phyloP scores from a whole-genome alignment of 2,797 vertebrate genomes.

The Emys orbicularis region DNA sequence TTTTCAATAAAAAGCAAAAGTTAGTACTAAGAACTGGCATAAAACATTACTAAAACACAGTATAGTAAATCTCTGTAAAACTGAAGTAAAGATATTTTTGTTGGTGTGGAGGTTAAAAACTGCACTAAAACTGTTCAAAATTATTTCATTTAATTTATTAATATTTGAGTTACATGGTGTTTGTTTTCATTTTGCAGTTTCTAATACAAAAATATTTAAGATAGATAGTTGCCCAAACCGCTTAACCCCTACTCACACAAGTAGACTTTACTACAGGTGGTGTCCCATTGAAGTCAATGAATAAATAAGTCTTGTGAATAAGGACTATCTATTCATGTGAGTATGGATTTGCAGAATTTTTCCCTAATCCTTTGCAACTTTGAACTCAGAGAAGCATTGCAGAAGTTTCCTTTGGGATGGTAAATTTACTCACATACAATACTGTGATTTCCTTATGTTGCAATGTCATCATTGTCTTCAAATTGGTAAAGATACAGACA shows the following conservation, averaged over 20 bases:
- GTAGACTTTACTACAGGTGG: background rate
- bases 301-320: background rate
- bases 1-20: background rate
- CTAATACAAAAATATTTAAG: background rate
- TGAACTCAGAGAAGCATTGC: background rate
- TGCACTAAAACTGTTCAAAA: accelerated
- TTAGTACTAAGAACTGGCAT: background rate
- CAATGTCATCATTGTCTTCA: background rate
- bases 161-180: background rate
- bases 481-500: background rate
- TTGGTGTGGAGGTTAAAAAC: background rate
- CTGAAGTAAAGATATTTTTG: background rate
- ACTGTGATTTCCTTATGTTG: background rate
- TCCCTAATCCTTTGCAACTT: background rate
- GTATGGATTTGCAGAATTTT: background rate
- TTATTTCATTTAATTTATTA: background rate
- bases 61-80: background rate
- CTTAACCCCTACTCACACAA: background rate
- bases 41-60: background rate
- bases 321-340: background rate
- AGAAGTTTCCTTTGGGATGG: background rate
- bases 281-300: background rate
- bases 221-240: background rate
- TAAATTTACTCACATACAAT: background rate
- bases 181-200: background rate